Evolutionary conservation across 2,888 invertebrate species (phyloP), one percentile per base, ranked within the genome.

Genomic region (Eudemis profundana): DNA sequence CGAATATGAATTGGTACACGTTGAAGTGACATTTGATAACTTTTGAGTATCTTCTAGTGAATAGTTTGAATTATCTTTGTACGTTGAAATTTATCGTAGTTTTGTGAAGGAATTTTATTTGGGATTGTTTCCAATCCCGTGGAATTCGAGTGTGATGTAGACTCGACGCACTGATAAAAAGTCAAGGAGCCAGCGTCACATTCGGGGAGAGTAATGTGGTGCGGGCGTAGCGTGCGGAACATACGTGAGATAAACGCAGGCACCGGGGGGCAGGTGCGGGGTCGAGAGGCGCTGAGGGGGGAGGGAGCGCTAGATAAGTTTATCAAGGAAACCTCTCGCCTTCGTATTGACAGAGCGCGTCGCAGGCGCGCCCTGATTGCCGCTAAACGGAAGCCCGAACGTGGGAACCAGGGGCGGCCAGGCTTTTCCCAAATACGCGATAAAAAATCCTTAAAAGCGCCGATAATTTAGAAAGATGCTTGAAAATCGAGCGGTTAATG

Each of bases 241-340:
- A 85, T 85, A 89, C 86, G 89, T 88, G 87, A 85, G 86, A 90
- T 89, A 89, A 89, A 87, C 83, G 83, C 74, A 84, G 88, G 79
- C 81, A 81, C 78, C 80, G 77, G 79, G 81, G 79, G 78, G 74
- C 17, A 61, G 51, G 71, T 72, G 74, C 75, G 72, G 72, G 67
- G 70, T 70, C 70, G 68, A 61, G 67, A 70, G 68, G 69, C 61
- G 72, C 73, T 72, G 74, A 74, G 69, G 72, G 77, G 73, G 49
- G 72, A 70, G 73, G 78, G 77, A 78, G 82, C 68, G 79, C 77
- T 78, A 88, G 89, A 90, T 91, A 91, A 91, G 89, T 91, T 91
- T 91, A 91, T 91, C 91, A 90, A 86, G 82, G 85, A 87, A 89
- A 89, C 89, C 90, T 89, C 88, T 90, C 89, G 89, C 85, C 86